phyloP scores from a whole-genome alignment of 2,113 vertebrate genomes.

The Raja brachyura region DNA sequence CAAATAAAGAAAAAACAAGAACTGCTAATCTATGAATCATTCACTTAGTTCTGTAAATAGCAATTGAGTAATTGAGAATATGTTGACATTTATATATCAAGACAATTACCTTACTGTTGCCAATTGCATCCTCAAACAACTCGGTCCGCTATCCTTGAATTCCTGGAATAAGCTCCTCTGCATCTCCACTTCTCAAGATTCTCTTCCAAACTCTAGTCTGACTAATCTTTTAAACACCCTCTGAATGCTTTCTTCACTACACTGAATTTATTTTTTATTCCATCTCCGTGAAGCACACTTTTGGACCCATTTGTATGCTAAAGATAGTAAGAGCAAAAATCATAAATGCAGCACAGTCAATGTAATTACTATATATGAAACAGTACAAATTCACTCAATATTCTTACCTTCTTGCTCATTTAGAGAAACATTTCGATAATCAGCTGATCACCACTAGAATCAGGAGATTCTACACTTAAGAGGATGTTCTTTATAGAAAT shows the following conservation, averaged over 20 bases:
- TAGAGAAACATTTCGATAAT: background rate
- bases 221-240: too few species aligned
- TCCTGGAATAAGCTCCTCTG: too few species aligned
- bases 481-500: background rate
- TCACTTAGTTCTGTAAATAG: background rate
- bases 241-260: too few species aligned
- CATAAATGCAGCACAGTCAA: background rate
- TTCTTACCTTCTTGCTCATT: background rate
- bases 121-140: background rate
- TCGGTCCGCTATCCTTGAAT: too few species aligned
- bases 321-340: too few species aligned
- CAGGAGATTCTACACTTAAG: background rate
- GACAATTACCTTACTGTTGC: background rate
- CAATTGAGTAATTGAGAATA: background rate
- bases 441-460: background rate
- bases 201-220: too few species aligned
- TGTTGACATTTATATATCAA: background rate
- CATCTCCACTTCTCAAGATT: too few species aligned
- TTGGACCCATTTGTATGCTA: too few species aligned
- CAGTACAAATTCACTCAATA: background rate
- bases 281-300: too few species aligned
- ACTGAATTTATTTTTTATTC: too few species aligned
- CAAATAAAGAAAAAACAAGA: background rate
- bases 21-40: background rate
- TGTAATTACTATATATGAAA: background rate